Percentiles rank a stretch among this genome's conserved stretches.
phyloP scores from a whole-genome alignment of 2,888 invertebrate genomes.

The Melinopterus prodromus region DNA sequence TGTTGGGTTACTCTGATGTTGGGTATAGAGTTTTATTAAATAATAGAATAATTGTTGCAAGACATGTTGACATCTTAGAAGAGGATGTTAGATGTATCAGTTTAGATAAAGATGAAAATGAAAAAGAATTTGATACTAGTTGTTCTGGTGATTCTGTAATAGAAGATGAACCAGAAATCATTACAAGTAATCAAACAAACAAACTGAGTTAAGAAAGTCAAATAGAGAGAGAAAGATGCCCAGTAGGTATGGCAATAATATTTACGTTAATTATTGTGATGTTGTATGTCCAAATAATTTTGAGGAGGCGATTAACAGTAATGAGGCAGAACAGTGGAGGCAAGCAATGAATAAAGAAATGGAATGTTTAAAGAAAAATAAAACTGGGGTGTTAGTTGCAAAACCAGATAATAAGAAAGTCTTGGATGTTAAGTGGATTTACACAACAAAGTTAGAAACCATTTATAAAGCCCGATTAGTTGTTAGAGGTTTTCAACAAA shows the following conservation, averaged over 20 bases:
- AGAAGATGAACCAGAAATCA: conserved; percentile 10
- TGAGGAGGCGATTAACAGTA: conserved; percentile 36
- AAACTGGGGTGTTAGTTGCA: too few species aligned
- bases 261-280: conserved; percentile 33
- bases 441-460: conserved; percentile 35
- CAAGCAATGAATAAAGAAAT: too few species aligned
- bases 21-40: conserved; percentile 35
- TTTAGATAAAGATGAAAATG: conserved; percentile 21
- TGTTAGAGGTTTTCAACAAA: conserved; percentile 30
- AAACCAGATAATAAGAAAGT: conserved; percentile 37
- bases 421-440: conserved; percentile 39
- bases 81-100: conserved; percentile 32
- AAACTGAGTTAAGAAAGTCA: conserved; percentile 23
- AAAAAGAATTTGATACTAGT: conserved; percentile 25
- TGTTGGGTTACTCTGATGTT: conserved; percentile 33
- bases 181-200: conserved; percentile 6
- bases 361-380: too few species aligned
- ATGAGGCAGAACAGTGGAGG: conserved; percentile 33
- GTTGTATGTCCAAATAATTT: conserved; percentile 32
- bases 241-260: conserved; percentile 30
- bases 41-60: conserved; percentile 32
- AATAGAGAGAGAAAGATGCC: conserved; percentile 30
- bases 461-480: conserved; percentile 36
- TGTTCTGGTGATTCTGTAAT: conserved; percentile 7
- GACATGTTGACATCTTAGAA: conserved; percentile 34